phyloP scores from a whole-genome alignment of 1,140 invertebrate genomes.

The Lepidurus couesii region DNA sequence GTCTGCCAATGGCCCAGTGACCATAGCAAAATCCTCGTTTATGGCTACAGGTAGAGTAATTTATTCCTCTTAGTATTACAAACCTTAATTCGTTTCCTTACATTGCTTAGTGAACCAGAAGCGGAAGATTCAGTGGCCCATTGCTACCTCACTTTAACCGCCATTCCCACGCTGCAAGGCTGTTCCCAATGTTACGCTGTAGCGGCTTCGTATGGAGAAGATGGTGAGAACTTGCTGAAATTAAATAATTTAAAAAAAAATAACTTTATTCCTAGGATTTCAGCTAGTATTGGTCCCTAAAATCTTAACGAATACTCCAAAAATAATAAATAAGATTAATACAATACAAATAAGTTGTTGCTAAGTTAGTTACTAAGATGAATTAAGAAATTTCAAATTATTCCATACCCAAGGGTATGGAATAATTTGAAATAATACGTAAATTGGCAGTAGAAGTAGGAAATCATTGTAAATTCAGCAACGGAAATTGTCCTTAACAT shows the following conservation, averaged over 20 bases:
- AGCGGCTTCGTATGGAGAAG: slow-evolving; percentile 55
- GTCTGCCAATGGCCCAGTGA: slow-evolving; percentile 66
- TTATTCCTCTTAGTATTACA: slow-evolving; percentile 26
- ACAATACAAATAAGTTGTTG: too few species aligned
- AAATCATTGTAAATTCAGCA: too few species aligned
- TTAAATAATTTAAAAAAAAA: neutral
- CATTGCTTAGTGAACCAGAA: slow-evolving; percentile 41
- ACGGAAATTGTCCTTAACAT: too few species aligned
- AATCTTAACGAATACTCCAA: too few species aligned
- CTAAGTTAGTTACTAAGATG: too few species aligned
- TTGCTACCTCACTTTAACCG: slow-evolving; percentile 52
- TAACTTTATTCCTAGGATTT: too few species aligned
- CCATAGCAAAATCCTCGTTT: slow-evolving; percentile 56
- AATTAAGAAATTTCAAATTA: too few species aligned
- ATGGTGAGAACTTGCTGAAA: slow-evolving; percentile 45
- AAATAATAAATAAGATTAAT: too few species aligned
- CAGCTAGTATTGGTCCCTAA: too few species aligned
- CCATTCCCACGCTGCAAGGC: slow-evolving; percentile 54
- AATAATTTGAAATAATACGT: too few species aligned
- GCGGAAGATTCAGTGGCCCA: slow-evolving; percentile 44
- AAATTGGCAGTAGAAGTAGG: too few species aligned
- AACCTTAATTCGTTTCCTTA: slow-evolving; percentile 27
- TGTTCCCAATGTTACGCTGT: slow-evolving; percentile 56
- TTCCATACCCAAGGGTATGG: too few species aligned
- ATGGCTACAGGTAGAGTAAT: slow-evolving; percentile 56